phyloP scores from a whole-genome alignment of 2,797 vertebrate genomes.

The Spatula clypeata region DNA sequence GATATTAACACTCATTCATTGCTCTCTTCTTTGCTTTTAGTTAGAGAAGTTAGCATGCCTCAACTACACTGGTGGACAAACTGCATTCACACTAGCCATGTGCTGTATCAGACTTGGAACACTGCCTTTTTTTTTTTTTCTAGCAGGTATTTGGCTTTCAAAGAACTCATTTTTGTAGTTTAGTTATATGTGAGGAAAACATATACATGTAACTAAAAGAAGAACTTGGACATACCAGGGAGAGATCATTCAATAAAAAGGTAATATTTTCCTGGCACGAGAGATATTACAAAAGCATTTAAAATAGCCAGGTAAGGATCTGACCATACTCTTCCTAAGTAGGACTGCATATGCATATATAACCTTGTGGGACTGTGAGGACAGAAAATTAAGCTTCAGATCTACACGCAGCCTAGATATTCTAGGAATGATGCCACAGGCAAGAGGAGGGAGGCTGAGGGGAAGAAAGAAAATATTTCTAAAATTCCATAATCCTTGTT shows the following conservation, averaged over 20 bases:
- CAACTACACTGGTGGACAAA: background rate
- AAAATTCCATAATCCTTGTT: slow-evolving; percentile 47
- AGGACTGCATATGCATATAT: background rate
- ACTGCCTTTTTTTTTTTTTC: background rate
- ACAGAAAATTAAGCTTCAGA: slow-evolving; percentile 17
- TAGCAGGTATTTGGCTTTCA: background rate
- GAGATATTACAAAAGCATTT: background rate
- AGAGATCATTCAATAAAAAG: background rate
- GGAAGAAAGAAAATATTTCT: slow-evolving; percentile 41
- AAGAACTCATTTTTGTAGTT: background rate
- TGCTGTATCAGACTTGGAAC: background rate
- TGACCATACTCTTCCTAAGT: background rate
- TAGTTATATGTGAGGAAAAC: background rate
- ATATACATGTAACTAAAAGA: background rate
- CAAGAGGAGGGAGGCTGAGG: background rate
- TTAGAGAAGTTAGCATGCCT: background rate
- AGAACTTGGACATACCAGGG: background rate
- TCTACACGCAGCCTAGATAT: background rate
- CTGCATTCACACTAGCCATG: background rate
- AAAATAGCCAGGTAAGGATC: background rate
- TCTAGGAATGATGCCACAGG: background rate
- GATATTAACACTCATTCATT: fast-evolving
- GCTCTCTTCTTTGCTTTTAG: background rate
- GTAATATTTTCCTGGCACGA: background rate
- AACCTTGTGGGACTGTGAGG: background rate